phyloP scores from a whole-genome alignment of 2,888 invertebrate genomes.

The Smittia sp. region DNA sequence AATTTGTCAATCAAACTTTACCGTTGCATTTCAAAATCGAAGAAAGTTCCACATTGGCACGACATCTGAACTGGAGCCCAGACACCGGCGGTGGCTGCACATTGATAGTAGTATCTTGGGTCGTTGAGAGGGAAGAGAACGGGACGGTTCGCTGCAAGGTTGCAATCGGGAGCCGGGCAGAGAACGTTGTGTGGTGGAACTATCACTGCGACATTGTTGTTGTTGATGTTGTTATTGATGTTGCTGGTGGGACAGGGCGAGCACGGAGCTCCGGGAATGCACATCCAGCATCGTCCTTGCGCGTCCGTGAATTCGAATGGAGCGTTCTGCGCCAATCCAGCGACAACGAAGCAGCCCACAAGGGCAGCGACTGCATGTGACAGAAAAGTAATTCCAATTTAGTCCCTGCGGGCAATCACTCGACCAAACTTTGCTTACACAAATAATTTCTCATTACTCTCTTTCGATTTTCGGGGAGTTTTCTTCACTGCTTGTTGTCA shows the following conservation, averaged over 20 bases:
- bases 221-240: background rate
- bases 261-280: background rate
- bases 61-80: background rate
- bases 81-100: background rate
- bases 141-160: background rate
- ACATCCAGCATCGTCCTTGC: conserved; percentile 4
- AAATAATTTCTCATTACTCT: conserved; percentile 17
- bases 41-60: conserved; percentile 23
- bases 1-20: background rate
- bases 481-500: background rate
- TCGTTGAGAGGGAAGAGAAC: background rate
- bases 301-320: background rate
- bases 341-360: conserved; percentile 20
- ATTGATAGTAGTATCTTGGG: conserved; percentile 19
- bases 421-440: conserved; percentile 13
- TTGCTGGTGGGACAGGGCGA: background rate
- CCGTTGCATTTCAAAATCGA: background rate
- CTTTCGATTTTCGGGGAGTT: background rate
- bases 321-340: background rate
- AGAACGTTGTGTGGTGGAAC: no score
- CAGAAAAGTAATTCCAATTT: conserved; percentile 7
- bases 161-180: background rate
- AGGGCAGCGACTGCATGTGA: conserved; percentile 26
- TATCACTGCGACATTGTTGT: background rate
- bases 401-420: background rate